Base-by-base conservation (phyloP, 2,113 vertebrate species). In the Genyomyrus donnyi region DNA sequence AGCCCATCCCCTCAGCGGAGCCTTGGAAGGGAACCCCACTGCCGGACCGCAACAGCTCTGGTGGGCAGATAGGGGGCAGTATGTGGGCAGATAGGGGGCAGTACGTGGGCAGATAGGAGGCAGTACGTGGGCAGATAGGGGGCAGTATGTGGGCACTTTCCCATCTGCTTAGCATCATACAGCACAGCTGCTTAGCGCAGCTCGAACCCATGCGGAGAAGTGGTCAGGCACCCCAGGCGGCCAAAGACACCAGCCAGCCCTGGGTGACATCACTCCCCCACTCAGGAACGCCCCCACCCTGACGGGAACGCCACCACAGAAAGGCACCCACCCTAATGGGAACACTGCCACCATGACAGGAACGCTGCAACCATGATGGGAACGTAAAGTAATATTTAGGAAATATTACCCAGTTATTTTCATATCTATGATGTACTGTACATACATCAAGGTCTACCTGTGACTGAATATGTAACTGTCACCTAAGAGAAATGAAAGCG, bases 21-120 rank as follows among this genome's bases (percentile, higher is more conserved):
- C 97, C 97, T 95, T 97, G 88, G 93, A 99, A 98, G 83, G 97
- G 95, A 89, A 97, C 95, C 15, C 97, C 96, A 93, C 98, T 98
- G 93, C 98, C 97, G 89, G 97, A 97, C 93, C 97, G 95, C 90
- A 98, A 93, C 93, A 99, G 94, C 62, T 99, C 98, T 99, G 95
- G 0, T 15, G 91, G 24, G 91, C 21, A 52, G 50, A n/a, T 19
- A 35, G 35, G 35, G 35, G 35, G 35, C 35, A 35, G 35, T 35
- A 35, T 1, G 0, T 15, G 91, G 24, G 91, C 21, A 52, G 50
- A n/a, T 19, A 89, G 31, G 91, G 52, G 91, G 24, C 35, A 27
- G 13, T 46, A 24, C 13, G 45, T 86, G 48, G 45, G 13, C n/a
- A 27, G 31, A 31, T 31, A 31, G 31, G 31, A 1, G 31, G 31